Evolutionary conservation across 2,113 vertebrate genomes (phyloP).

Genomic region (Perca schrenkii): DNA sequence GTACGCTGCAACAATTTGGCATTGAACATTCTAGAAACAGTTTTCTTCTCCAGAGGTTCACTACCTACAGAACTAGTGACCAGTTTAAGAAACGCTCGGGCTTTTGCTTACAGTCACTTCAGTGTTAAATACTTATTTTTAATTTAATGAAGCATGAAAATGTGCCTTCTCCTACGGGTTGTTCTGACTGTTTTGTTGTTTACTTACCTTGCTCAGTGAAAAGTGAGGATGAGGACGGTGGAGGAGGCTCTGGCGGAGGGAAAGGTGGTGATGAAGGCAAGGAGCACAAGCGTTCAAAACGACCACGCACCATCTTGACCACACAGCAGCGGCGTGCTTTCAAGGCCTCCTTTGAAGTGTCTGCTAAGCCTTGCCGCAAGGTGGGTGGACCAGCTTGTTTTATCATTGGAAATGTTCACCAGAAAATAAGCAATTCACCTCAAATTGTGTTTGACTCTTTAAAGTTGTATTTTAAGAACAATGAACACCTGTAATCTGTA

Average conservation of each 20-base stretch:
- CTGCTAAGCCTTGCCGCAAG: constrained; percentile 93
- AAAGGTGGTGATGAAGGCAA: constrained; percentile 89
- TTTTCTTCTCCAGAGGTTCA: neutral
- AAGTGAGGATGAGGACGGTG: constrained; percentile 91
- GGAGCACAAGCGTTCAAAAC: constrained; percentile 91
- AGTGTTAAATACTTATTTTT: neutral
- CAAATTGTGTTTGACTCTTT: neutral
- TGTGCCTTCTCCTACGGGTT: neutral
- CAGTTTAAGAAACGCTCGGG: neutral
- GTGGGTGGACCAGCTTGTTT: constrained; percentile 70
- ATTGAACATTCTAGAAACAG: neutral
- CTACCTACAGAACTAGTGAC: neutral
- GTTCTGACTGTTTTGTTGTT: constrained; percentile 39
- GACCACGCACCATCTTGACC: constrained; percentile 92
- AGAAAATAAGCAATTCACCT: neutral
- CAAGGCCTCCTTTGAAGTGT: constrained; percentile 95
- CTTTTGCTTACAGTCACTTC: neutral
- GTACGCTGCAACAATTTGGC: neutral
- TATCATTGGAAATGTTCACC: constrained; percentile 23
- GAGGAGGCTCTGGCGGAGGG: constrained; percentile 83
- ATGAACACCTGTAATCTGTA: constrained; percentile 50
- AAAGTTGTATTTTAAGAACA: constrained; percentile 7
- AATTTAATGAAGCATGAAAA: neutral
- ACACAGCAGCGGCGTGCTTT: constrained; percentile 93
- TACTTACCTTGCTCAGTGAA: constrained; percentile 83